Base-by-base conservation (phyloP, 2,797 vertebrate species). In the Perodicticus potto region DNA sequence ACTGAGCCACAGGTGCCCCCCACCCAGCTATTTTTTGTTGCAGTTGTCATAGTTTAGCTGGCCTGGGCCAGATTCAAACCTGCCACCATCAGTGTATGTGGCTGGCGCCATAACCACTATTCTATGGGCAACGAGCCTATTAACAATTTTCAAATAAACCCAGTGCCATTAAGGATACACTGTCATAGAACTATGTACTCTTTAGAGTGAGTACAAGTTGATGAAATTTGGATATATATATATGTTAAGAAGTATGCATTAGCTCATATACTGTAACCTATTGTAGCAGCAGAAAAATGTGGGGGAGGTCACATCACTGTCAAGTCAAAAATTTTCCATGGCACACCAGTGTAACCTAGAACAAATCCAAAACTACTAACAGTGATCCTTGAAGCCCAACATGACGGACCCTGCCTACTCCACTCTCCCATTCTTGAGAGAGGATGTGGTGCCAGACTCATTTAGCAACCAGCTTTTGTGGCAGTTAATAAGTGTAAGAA, bases 131-230 rank as follows among this genome's bases (percentile, higher is more conserved):
- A 12, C 49, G 12, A 14, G 49, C 13, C 49, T 49, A 49, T 49
- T 49, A 49, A 85, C 29, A 59, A 32, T 81, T 94, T 96, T 63
- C 19, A 92, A 81, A 86, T 74, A 59, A 61, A 74, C 3, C 69
- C 37, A 69, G 74, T 19, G n/a, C 17, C 70, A 37, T 37, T 19
- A 61, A 70, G 34, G n/a, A 89, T 81, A 81, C 29, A 74, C 17
- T 93, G 61, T 81, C 10, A 78, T n/a, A 17, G 27, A 65, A 59
- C 29, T 22, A 53, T 4, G 57, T 20, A 61, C 12, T 55, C 70
- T 59, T 73, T 73, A 72, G 22, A 45, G 37, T 74, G 59, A 85
- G 34, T 80, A 65, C 69, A 67, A 55, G 7, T 53, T 84, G 70
- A n/a, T 59, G 49, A 2, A 19, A 84, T 70, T 86, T 87, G 40